Evolutionary conservation across 2,888 invertebrate species (phyloP).

Genomic region (Macrophya annulata): DNA sequence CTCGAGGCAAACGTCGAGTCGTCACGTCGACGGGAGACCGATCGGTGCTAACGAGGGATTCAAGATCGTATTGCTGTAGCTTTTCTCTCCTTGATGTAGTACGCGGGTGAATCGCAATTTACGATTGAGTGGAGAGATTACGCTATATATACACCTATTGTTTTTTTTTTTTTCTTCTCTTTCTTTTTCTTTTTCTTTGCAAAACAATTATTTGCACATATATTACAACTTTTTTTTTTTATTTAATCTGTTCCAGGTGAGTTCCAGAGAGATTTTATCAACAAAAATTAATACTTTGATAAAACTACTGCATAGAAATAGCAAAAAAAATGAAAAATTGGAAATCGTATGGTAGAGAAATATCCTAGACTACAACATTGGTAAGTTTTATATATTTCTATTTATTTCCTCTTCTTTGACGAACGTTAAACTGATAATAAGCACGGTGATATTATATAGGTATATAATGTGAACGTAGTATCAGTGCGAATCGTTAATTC

Average conservation of each 20-base stretch:
- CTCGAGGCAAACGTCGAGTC: not conserved
- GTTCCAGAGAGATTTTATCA: not conserved
- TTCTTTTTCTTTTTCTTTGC: too few species aligned
- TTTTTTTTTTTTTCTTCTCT: too few species aligned
- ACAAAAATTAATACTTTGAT: not conserved
- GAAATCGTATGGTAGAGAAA: not conserved
- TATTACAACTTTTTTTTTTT: not conserved
- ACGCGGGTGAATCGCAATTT: not conserved
- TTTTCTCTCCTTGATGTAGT: not conserved
- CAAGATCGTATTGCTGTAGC: not conserved
- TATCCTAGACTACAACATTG: too few species aligned
- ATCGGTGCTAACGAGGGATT: constrained; percentile 47
- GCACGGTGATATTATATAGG: too few species aligned
- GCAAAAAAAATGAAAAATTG: too few species aligned
- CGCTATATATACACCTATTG: too few species aligned
- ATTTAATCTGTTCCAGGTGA: constrained; percentile 34
- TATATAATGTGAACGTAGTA: constrained; percentile 36
- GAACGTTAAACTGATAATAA: not conserved
- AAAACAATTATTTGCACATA: not conserved
- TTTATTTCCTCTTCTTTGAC: not conserved
- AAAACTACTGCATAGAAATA: not conserved
- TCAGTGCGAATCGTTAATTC: constrained; percentile 46
- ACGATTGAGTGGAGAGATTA: not conserved
- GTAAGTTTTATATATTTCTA: not conserved
- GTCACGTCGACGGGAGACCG: constrained; percentile 11